These are phyloP conservation scores for Phoeniculus purpureus DNA, from an alignment of 2,797 vertebrate genomes.

Conservation along the genomic window DNA sequence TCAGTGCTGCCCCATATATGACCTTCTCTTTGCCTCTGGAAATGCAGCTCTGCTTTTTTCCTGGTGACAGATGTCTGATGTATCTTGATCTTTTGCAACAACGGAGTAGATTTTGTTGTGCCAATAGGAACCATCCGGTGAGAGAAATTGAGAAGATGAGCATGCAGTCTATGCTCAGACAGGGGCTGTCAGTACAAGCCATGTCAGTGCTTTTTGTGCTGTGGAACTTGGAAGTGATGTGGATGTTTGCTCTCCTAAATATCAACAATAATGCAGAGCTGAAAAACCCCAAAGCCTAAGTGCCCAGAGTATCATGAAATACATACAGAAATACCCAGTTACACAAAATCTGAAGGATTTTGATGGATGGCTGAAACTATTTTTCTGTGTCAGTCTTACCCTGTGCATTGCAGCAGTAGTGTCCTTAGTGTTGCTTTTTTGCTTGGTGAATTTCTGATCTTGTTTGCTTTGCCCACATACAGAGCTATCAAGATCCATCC, in stretches of 20 bases:
- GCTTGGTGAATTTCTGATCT: slow-evolving; percentile 11
- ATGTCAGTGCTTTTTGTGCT: neutral
- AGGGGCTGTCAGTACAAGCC: neutral
- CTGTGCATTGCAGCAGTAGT: neutral
- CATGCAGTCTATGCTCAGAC: neutral
- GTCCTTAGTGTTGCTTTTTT: neutral
- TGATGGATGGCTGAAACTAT: neutral
- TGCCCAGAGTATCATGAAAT: neutral
- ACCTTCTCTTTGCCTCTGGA: neutral
- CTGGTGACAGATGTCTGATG: neutral
- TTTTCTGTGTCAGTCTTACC: neutral
- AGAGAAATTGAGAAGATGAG: neutral
- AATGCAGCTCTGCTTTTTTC: neutral
- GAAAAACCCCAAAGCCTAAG: neutral
- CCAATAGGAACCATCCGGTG: neutral
- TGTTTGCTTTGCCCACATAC: neutral
- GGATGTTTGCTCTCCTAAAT: neutral
- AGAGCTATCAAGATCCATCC: slow-evolving; percentile 19
- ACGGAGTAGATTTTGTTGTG: neutral
- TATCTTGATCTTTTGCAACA: neutral
- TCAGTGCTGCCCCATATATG: neutral
- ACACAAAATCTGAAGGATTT: too few species aligned
- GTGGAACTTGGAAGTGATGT: neutral
- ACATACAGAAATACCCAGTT: too few species aligned
- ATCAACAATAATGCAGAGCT: neutral